Evolutionary conservation across 2,888 invertebrate genomes (phyloP), one percentile per base, ranked within the genome.

Genomic region (Brachyopa scutellaris): DNA sequence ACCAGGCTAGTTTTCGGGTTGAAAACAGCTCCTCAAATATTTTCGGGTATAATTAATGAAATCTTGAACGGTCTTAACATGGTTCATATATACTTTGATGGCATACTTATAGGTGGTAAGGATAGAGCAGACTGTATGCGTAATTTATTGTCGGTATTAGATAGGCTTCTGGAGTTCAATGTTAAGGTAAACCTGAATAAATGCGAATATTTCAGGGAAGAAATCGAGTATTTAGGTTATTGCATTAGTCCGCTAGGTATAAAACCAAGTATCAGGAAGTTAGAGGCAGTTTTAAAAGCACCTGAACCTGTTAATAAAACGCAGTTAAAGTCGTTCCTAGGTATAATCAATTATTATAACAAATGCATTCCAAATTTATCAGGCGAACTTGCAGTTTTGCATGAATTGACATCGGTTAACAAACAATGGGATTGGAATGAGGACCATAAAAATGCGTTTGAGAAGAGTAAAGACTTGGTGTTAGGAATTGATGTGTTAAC

Each of bases 331-430:
- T 72, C 72, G 7, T 80, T 77, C 7, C 19, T 80, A n/a, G 79
- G 57, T 0, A 73, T 84, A 53, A 62, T 77, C 2, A 73, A 79
- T 67, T 77, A 80, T 11, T 80, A 80, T 13, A 76, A 76, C 13
- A 70, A 80, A 19, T 80, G 76, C 26, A 72, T 84, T 69, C 67
- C 51, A n/a, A 84, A 73, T 53, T 49, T 84, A 23, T 78, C 82
- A 5, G 13, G 40, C 2, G 42, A 74, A 9, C n/a, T 38, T 83
- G 11, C 13, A 51, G 6, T 7, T 7, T 64, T 82, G 29, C 61
- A 74, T 47, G 61, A 76, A 6, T 59, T 82, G 11, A 73, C 36
- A 15, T 66, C 11, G 13, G 38, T 49, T n/a, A 74, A 64, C 36
- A 51, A 45, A 29, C 2, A 1, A 2, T 80, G 84, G 80, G 7